phyloP scores from a whole-genome alignment of 2,888 invertebrate genomes.

The Melieria crassipennis region DNA sequence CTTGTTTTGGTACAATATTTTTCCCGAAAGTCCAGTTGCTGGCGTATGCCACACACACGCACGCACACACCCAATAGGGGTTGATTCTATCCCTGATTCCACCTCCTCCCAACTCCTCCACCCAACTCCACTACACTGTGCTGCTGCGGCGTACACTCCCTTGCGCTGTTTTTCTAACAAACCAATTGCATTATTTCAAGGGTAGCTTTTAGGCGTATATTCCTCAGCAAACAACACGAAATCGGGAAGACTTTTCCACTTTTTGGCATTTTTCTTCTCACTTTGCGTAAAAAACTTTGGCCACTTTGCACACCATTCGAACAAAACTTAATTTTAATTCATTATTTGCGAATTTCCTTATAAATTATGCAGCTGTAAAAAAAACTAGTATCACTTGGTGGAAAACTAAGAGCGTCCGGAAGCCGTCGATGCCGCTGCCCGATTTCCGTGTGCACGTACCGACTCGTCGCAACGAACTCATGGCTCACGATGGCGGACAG shows the following conservation, averaged over 20 bases:
- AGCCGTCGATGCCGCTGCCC: background rate
- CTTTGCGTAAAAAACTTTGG: background rate
- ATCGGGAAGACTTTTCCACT: slow-evolving; percentile 1
- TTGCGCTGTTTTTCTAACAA: background rate
- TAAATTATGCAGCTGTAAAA: no score
- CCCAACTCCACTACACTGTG: no score
- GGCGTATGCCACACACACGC: background rate
- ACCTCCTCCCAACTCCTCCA: no score
- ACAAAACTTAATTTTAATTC: no score
- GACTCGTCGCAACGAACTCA: slow-evolving; percentile 55
- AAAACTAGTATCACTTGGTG: no score
- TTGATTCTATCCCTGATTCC: slow-evolving; percentile 6
- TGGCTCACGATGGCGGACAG: slow-evolving; percentile 50
- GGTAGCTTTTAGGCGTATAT: slow-evolving; percentile 27
- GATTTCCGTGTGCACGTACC: slow-evolving; percentile 49
- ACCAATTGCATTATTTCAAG: slow-evolving; percentile 32
- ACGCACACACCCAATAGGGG: slow-evolving; percentile 29
- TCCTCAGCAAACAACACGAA: background rate
- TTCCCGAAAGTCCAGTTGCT: slow-evolving; percentile 31
- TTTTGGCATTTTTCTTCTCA: background rate
- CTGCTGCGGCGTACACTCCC: no score
- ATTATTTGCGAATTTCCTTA: no score
- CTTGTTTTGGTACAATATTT: slow-evolving; percentile 15
- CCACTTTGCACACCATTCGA: background rate
- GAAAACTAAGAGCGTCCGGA: no score